phyloP scores from a whole-genome alignment of 37 sponge, comb jelly and placozoan genomes.

The Beroe ovata region DNA sequence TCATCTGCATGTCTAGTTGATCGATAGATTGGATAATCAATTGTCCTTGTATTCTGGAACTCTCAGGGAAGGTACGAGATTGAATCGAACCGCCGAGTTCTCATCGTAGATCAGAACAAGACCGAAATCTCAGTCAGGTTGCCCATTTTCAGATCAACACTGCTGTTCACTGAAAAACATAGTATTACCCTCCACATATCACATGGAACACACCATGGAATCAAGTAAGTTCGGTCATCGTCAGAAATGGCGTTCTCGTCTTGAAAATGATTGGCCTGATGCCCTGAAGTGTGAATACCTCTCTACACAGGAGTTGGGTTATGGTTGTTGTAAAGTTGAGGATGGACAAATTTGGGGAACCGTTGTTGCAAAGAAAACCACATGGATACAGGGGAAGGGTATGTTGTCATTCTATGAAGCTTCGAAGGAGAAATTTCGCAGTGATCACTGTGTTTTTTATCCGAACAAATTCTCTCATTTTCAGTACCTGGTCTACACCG shows the following conservation, averaged over 20 bases:
- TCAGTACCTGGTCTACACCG: background rate
- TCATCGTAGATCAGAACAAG: background rate
- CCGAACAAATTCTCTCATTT: background rate
- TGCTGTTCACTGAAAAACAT: background rate
- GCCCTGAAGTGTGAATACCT: no score
- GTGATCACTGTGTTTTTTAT: no score
- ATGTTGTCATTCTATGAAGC: no score
- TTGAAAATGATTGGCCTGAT: no score
- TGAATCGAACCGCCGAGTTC: background rate
- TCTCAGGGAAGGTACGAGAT: background rate
- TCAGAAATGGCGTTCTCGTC: no score
- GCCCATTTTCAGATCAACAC: constrained; percentile 11
- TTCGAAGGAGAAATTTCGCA: no score
- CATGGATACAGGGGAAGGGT: no score
- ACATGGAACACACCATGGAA: background rate
- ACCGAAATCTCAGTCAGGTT: background rate
- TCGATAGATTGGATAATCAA: no score
- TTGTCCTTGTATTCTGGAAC: no score
- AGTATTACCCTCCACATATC: constrained; percentile 14
- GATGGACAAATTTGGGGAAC: background rate
- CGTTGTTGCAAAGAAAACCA: background rate
- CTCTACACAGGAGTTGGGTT: background rate
- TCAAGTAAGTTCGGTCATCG: constrained; percentile 38
- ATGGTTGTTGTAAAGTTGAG: background rate
- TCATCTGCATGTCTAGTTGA: no score